Percentiles rank a stretch among this genome's conserved stretches.
phyloP scores from a whole-genome alignment of 2,888 invertebrate species.

The Eulithis testata region DNA sequence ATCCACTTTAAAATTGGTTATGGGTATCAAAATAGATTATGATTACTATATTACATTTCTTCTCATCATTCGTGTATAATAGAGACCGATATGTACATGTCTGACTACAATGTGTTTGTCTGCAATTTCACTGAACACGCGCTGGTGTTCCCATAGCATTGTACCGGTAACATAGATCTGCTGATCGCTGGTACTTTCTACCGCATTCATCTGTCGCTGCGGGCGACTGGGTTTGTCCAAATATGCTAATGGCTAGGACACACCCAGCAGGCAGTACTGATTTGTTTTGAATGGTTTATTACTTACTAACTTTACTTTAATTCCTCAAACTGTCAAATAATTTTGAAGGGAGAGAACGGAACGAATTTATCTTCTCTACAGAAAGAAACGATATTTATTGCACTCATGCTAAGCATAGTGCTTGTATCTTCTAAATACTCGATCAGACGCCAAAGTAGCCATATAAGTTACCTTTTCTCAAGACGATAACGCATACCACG shows the following conservation, averaged over 20 bases:
- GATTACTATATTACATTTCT: no score
- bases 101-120: background rate
- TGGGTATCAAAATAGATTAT: no score
- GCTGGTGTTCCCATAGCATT: conserved; percentile 38
- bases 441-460: background rate
- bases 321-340: no score
- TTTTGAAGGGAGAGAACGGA: no score
- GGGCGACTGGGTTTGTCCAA: conserved; percentile 15
- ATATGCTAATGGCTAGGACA: conserved; percentile 23
- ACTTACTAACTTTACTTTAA: background rate
- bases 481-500: conserved; percentile 29
- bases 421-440: background rate
- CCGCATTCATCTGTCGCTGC: conserved; percentile 30
- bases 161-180: conserved; percentile 40
- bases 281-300: background rate
- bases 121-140: conserved; percentile 20
- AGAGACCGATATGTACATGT: no score
- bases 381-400: no score
- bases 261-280: conserved; percentile 21
- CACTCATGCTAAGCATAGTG: background rate
- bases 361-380: no score
- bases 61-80: no score
- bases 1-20: no score
- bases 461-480: conserved; percentile 14
- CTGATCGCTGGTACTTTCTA: conserved; percentile 36